These are phyloP conservation scores for Dendrocincla tyrannina DNA, from an alignment of 2,797 vertebrate species.

Conservation along the genomic window DNA sequence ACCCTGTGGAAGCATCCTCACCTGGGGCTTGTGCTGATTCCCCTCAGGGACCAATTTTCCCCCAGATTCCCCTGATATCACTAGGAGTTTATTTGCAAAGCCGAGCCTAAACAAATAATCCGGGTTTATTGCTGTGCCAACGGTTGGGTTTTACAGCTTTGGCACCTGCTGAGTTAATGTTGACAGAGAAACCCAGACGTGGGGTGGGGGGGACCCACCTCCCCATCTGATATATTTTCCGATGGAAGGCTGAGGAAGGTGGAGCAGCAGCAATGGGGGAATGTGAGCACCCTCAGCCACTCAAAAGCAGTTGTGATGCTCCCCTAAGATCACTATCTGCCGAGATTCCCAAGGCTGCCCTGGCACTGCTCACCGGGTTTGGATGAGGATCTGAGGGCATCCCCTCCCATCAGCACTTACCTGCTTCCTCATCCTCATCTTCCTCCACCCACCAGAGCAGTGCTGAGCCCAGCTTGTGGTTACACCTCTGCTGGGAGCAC, in stretches of 20 bases:
- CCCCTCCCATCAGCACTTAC: background rate
- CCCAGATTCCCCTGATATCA: background rate
- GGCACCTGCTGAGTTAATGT: background rate
- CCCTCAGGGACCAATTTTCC: accelerated
- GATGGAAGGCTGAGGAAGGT: background rate
- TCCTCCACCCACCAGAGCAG: background rate
- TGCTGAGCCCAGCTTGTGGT: accelerated
- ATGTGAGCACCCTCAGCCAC: accelerated
- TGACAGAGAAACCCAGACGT: accelerated
- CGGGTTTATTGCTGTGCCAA: background rate
- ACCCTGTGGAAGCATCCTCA: background rate
- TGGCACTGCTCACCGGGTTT: background rate
- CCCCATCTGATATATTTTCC: background rate
- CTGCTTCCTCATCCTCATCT: background rate
- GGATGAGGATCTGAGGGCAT: background rate
- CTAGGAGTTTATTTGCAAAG: background rate
- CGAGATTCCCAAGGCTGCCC: accelerated
- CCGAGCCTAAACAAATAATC: background rate
- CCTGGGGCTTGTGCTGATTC: background rate
- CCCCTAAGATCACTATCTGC: background rate
- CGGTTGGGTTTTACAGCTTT: background rate
- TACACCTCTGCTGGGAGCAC: background rate
- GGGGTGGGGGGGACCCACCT: background rate
- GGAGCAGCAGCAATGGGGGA: background rate
- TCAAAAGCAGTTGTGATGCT: background rate